phyloP scores from a whole-genome alignment of 1,140 invertebrate species.

The Nilaparvata lugens region DNA sequence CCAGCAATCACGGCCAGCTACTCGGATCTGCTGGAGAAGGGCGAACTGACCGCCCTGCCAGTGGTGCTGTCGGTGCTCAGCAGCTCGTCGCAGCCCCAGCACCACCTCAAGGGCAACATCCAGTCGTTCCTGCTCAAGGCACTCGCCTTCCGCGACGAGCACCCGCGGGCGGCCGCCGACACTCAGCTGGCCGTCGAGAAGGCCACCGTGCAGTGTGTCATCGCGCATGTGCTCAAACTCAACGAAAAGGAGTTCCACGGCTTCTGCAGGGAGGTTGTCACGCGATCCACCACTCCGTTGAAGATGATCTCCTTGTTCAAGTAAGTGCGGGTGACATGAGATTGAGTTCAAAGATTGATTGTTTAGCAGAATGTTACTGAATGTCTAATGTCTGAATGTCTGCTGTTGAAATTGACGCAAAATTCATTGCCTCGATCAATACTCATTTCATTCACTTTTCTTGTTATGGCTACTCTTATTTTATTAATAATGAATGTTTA shows the following conservation, averaged over 20 bases:
- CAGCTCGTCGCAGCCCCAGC: conserved; percentile 51
- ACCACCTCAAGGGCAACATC: conserved; percentile 58
- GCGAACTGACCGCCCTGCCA: conserved; percentile 49
- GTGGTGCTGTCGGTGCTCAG: conserved; percentile 63
- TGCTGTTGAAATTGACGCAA: too few species aligned
- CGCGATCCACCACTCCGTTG: too few species aligned
- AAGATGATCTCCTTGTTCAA: too few species aligned
- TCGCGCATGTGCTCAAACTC: conserved; percentile 71
- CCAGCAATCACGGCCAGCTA: conserved; percentile 61
- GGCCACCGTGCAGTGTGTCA: conserved; percentile 60
- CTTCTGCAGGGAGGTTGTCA: too few species aligned
- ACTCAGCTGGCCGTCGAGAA: conserved; percentile 50
- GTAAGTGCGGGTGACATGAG: too few species aligned
- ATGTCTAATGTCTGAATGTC: too few species aligned
- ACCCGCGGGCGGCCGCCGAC: conserved; percentile 17
- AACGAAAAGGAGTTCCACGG: neutral
- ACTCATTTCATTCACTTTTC: too few species aligned
- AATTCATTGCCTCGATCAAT: too few species aligned
- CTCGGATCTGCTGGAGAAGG: conserved; percentile 45
- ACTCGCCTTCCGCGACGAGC: conserved; percentile 53
- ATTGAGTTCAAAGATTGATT: too few species aligned
- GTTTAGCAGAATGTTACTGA: too few species aligned
- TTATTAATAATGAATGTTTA: too few species aligned
- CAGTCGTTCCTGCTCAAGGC: conserved; percentile 64
- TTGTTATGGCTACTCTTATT: too few species aligned